These are phyloP conservation scores for Callocephalon fimbriatum DNA, from an alignment of 2,113 vertebrate species.

Conservation along the genomic window DNA sequence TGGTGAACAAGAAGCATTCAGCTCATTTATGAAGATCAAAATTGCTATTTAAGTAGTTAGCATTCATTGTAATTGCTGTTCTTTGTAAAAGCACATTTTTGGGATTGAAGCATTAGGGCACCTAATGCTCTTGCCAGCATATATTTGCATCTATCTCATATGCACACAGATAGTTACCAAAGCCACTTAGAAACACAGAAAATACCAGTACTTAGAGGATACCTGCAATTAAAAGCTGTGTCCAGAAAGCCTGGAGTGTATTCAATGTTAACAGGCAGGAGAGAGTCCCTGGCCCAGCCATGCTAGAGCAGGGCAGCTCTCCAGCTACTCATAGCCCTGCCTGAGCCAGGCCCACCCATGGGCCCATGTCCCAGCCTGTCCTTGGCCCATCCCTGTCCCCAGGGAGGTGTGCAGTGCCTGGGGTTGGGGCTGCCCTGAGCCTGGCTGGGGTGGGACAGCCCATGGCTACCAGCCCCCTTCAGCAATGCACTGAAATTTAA, in stretches of 20 bases:
- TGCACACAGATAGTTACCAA: background rate
- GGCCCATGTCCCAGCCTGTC: background rate
- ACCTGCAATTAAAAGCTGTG: background rate
- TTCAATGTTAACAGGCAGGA: background rate
- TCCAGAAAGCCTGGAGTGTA: background rate
- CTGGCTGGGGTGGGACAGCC: fast-evolving
- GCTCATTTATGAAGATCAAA: background rate
- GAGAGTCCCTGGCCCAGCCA: background rate
- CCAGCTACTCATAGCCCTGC: background rate
- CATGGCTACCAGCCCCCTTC: background rate
- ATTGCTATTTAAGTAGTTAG: background rate
- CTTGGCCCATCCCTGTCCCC: background rate
- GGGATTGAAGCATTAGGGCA: background rate
- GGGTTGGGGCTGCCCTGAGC: background rate
- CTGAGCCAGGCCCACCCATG: fast-evolving
- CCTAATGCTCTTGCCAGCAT: background rate
- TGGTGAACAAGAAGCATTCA: background rate
- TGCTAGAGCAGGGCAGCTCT: background rate
- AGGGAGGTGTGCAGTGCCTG: background rate
- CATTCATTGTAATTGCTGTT: fast-evolving
- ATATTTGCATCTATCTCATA: background rate
- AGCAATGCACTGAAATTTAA: background rate
- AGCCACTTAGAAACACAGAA: background rate
- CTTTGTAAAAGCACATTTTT: background rate
- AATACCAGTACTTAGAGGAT: background rate